phyloP scores from a whole-genome alignment of 2,113 vertebrate species.

The Coptodon bakossiorum region DNA sequence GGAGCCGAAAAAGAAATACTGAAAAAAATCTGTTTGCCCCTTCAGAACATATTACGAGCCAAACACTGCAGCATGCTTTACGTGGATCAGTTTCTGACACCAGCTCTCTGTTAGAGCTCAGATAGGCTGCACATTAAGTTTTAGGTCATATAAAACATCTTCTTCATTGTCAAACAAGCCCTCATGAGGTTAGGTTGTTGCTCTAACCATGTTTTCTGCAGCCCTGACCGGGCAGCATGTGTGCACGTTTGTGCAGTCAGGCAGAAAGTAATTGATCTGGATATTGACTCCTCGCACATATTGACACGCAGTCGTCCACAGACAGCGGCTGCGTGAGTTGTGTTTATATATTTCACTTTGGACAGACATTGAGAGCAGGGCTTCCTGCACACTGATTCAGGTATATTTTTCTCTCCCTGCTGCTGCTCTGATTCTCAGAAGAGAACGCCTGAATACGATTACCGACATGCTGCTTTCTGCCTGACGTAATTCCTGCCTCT shows the following conservation, averaged over 20 bases:
- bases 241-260: background rate
- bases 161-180: background rate
- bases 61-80: background rate
- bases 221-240: background rate
- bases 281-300: conserved; percentile 10
- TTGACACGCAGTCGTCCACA: background rate
- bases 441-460: background rate
- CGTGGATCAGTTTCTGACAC: background rate
- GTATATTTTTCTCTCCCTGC: background rate
- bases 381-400: background rate
- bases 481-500: background rate
- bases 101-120: background rate
- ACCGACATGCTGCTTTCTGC: background rate
- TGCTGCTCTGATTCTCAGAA: background rate
- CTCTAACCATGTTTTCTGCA: background rate
- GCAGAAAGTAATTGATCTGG: conserved; percentile 32
- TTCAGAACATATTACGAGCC: background rate
- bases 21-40: background rate
- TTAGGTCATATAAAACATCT: background rate
- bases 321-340: background rate
- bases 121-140: background rate
- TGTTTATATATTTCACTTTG: background rate
- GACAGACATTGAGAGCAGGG: background rate
- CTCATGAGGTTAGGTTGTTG: background rate
- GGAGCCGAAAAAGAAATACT: background rate